phyloP scores from a whole-genome alignment of 2,888 invertebrate species.

The Nephrotoma appendiculata region DNA sequence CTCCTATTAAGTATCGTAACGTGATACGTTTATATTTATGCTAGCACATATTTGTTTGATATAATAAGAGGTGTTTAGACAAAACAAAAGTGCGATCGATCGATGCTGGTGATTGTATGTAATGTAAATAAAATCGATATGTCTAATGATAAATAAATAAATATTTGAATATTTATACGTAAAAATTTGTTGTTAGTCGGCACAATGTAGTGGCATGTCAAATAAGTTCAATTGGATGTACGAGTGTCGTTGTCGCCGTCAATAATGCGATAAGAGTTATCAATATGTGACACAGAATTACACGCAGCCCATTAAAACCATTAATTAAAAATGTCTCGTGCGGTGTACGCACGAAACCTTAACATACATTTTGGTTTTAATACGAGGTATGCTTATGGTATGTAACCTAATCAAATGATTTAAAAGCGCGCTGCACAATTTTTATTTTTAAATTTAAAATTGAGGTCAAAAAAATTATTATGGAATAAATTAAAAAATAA shows the following conservation, averaged over 20 bases:
- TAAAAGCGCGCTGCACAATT: neutral
- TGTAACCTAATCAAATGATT: neutral
- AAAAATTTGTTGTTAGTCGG: neutral
- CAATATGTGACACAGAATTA: neutral
- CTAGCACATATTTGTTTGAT: neutral
- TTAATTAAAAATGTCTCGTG: too few species aligned
- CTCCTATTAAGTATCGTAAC: neutral
- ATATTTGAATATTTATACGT: neutral
- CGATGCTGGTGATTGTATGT: neutral
- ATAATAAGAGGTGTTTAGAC: neutral
- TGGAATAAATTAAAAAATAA: neutral
- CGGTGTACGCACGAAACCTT: too few species aligned
- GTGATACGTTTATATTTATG: neutral
- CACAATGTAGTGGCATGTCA: neutral
- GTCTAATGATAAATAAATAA: neutral
- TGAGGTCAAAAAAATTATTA: neutral
- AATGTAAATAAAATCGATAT: neutral
- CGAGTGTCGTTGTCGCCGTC: neutral
- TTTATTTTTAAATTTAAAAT: neutral
- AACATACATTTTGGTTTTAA: too few species aligned
- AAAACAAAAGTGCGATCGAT: neutral
- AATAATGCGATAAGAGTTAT: neutral
- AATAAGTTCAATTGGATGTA: neutral
- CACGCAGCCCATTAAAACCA: neutral
- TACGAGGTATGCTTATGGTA: neutral